These are phyloP conservation scores for Orestias chungarensis DNA, from an alignment of 2,797 vertebrate genomes.

Conservation along the genomic window DNA sequence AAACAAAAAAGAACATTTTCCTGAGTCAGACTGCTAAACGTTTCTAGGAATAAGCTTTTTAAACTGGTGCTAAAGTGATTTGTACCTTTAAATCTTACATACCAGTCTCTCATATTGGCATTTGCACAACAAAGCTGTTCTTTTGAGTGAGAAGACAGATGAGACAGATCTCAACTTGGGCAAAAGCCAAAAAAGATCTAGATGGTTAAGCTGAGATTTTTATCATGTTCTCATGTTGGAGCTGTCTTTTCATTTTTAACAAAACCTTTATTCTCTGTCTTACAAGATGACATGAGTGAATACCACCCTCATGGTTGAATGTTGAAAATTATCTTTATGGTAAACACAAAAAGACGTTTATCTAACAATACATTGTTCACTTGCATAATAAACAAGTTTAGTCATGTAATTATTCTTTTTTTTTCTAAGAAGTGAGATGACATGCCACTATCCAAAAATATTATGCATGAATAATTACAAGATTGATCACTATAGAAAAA, in stretches of 20 bases:
- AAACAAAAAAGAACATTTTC: background rate
- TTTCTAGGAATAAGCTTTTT: background rate
- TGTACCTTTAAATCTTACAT: background rate
- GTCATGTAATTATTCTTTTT: background rate
- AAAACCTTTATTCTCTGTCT: background rate
- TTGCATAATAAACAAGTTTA: background rate
- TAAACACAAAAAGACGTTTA: background rate
- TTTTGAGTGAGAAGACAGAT: background rate
- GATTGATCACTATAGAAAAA: too few relatives aligned
- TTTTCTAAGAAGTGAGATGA: too few relatives aligned
- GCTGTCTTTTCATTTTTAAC: background rate
- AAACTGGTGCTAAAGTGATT: background rate
- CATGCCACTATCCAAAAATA: too few relatives aligned
- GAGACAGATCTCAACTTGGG: conserved; percentile 12
- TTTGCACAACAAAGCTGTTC: background rate
- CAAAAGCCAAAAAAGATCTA: conserved; percentile 31
- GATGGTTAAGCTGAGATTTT: background rate
- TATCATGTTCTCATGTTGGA: background rate
- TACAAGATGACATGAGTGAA: background rate
- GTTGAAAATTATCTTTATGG: background rate
- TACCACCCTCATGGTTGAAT: background rate
- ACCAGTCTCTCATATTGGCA: background rate
- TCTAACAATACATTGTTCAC: background rate
- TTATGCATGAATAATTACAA: too few relatives aligned
- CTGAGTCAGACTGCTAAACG: background rate